Percentiles rank a stretch among this genome's conserved stretches.
phyloP scores from a whole-genome alignment of 64 coral and sea anemone species.

The Anthopleura sola region DNA sequence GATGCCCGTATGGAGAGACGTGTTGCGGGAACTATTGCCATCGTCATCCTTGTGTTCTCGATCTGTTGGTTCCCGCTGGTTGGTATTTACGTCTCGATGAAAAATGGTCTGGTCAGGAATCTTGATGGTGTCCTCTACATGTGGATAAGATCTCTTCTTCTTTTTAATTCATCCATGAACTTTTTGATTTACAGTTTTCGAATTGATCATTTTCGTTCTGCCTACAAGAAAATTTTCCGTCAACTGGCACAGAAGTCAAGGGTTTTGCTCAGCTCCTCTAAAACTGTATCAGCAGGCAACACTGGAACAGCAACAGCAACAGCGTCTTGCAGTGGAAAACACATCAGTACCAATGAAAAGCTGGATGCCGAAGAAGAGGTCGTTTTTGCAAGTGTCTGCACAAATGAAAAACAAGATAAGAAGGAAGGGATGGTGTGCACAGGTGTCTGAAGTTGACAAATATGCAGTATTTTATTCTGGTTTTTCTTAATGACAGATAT shows the following conservation, averaged over 20 bases:
- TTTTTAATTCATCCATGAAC: slow-evolving; percentile 35
- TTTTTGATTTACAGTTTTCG: slow-evolving; percentile 36
- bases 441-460: background rate
- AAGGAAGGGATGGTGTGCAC: background rate
- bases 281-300: background rate
- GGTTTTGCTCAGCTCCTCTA: background rate
- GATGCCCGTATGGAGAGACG: slow-evolving; percentile 16
- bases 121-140: slow-evolving; percentile 8
- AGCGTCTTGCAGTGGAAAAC: background rate
- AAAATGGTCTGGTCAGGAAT: slow-evolving; percentile 13
- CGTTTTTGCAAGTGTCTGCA: background rate
- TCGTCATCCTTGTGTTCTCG: slow-evolving; percentile 7
- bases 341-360: background rate
- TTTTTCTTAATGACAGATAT: too few relatives aligned
- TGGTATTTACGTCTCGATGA: slow-evolving; percentile 61
- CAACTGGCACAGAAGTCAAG: background rate
- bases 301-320: background rate
- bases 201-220: slow-evolving; percentile 30
- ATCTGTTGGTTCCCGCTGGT: slow-evolving; percentile 21
- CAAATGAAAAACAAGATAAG: background rate
- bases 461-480: too few relatives aligned
- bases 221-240: slow-evolving; percentile 12
- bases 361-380: background rate
- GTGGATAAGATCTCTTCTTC: slow-evolving; percentile 4
- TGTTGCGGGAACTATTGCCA: slow-evolving; percentile 19